These are phyloP conservation scores for Acanthurus tractus DNA, from an alignment of 2,797 vertebrate genomes.

Conservation along the genomic window DNA sequence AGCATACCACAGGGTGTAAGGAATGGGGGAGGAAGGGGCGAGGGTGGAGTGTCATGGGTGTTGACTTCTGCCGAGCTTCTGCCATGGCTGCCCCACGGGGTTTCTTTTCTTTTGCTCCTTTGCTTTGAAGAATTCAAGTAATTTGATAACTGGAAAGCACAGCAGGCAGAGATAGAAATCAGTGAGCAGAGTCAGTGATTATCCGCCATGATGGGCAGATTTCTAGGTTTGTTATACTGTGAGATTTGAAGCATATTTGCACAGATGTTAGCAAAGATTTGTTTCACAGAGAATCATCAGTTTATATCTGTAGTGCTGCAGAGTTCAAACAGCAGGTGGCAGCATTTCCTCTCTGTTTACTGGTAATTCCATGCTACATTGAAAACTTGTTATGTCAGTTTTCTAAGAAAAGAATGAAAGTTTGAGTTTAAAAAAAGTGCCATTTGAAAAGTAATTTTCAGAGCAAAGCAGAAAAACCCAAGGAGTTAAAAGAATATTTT, in stretches of 20 bases:
- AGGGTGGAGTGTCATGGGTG: slow-evolving; percentile 31
- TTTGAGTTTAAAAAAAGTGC: not conserved
- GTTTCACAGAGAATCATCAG: not conserved
- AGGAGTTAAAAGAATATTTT: not conserved
- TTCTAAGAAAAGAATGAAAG: not conserved
- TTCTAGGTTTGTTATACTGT: not conserved
- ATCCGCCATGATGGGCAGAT: not conserved
- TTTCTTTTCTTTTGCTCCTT: slow-evolving; percentile 18
- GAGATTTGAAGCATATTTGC: not conserved
- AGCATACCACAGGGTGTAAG: slow-evolving; percentile 34
- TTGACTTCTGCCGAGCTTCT: slow-evolving; percentile 48
- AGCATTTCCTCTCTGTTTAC: slow-evolving; percentile 5
- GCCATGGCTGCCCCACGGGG: slow-evolving; percentile 45
- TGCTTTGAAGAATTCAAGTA: slow-evolving; percentile 38
- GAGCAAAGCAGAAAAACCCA: not conserved
- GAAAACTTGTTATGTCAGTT: not conserved
- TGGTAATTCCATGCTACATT: not conserved
- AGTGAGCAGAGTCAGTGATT: not conserved
- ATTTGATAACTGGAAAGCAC: slow-evolving; percentile 33
- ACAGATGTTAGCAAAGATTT: not conserved
- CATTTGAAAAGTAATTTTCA: not conserved
- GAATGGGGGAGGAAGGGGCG: not conserved
- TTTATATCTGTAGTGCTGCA: not conserved
- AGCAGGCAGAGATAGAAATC: not conserved
- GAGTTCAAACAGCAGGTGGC: slow-evolving; percentile 42